phyloP scores from a whole-genome alignment of 2,113 vertebrate genomes.

The Struthidea cinerea region DNA sequence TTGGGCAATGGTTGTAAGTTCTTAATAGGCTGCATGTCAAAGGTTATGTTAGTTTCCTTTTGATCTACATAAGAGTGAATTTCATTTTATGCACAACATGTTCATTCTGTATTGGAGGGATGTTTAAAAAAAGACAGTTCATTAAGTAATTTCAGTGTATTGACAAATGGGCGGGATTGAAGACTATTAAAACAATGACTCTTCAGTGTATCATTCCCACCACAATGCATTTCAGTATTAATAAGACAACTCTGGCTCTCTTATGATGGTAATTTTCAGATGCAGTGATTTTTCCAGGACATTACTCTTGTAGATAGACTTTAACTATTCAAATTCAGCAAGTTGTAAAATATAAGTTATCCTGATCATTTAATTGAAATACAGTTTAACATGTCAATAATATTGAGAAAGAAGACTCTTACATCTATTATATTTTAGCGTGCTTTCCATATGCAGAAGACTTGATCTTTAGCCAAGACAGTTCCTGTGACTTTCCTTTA shows the following conservation, averaged over 20 bases:
- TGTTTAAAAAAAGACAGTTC: background rate
- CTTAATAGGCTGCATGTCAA: background rate
- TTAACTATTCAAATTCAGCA: background rate
- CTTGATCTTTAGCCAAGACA: background rate
- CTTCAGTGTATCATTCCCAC: background rate
- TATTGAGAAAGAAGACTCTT: background rate
- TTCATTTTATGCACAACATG: background rate
- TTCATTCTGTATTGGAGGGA: background rate
- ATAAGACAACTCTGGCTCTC: background rate
- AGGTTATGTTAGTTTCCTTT: background rate
- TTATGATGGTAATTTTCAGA: background rate
- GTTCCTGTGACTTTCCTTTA: background rate
- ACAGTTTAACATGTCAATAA: background rate
- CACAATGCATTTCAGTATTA: background rate
- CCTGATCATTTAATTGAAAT: background rate
- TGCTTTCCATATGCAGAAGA: background rate
- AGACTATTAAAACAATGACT: background rate
- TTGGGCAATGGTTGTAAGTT: background rate
- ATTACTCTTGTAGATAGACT: background rate
- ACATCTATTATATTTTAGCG: background rate
- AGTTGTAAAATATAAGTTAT: background rate
- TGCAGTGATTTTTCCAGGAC: background rate
- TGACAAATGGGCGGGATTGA: background rate
- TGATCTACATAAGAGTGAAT: background rate
- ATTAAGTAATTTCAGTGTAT: background rate